Evolutionary conservation across 1,140 invertebrate species (phyloP), one percentile per base, ranked within the genome.

Genomic region (Euwallacea similis): DNA sequence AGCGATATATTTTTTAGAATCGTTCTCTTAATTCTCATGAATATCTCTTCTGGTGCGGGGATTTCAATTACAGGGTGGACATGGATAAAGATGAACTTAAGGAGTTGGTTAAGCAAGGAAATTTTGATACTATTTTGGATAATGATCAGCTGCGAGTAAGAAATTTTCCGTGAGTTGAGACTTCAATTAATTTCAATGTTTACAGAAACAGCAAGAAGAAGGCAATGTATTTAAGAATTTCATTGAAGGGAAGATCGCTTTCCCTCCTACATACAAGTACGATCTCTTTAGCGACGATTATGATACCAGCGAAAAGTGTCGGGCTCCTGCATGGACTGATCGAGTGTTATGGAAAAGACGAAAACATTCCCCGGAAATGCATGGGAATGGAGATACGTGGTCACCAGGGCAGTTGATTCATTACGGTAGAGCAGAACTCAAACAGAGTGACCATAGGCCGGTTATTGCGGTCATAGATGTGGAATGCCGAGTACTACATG

Each of bases 11-110:
- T 61, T 58, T 58, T 64, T 59, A 71, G 69, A 88, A 94, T 33
- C 86, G 95, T 70, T 94, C 92, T 0, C 82, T 99, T 0, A 92
- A 94, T 82, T 93, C 93, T 10, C 98, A 99, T 81, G 98, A 99
- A 85, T 98, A 97, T 83, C 90, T 99, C 0, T 99, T 99, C 82
- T 99, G 98, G 97, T 97, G 96, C 82, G 98, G 98, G 0, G 98
- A 99, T 85, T 99, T 99, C 82, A 99, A 99, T 82, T 99, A 99
- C 80, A 87, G 98, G 66, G 92, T 99, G 71, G 97, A 98, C 81
- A 89, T 99, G 87, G 90, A 93, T 64, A 96, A 96, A 80, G 96
- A 98, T 10, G 94, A 98, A 80, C 91, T 98, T 70, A 95, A 97
- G 80, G 89, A 93, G 66, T 84, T 93, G 69, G 88, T 98, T 2